phyloP scores from a whole-genome alignment of 2,113 vertebrate species.

The Labeo catla region DNA sequence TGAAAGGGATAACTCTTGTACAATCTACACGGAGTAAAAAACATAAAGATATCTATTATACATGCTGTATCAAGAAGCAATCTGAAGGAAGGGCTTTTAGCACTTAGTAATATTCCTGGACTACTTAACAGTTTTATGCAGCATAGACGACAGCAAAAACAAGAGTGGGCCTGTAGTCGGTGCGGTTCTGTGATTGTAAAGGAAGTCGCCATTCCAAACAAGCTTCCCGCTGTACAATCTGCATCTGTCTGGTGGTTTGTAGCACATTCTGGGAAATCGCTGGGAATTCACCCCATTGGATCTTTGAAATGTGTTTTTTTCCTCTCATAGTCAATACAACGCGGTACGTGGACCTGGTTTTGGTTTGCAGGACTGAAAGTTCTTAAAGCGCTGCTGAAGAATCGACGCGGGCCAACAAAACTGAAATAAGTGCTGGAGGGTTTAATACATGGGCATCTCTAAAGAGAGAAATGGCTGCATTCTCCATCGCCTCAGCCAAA shows the following conservation, averaged over 20 bases:
- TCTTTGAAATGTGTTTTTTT: neutral
- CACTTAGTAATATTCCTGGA: conserved; percentile 39
- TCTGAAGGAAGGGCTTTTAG: conserved; percentile 30
- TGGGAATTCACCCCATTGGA: neutral
- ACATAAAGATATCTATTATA: conserved; percentile 69
- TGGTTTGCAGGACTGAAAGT: neutral
- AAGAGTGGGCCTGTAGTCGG: neutral
- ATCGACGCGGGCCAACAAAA: neutral
- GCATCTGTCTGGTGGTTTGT: conserved; percentile 29
- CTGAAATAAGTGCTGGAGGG: conserved; percentile 44
- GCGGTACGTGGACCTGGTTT: neutral
- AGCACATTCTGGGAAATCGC: conserved; percentile 13
- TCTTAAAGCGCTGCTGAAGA: neutral
- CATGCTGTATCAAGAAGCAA: conserved; percentile 58
- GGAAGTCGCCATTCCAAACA: neutral
- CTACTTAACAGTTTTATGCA: conserved; percentile 43
- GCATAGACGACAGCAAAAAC: neutral
- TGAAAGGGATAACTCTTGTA: conserved; percentile 72
- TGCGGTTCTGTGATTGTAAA: conserved; percentile 26
- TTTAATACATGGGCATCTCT: conserved; percentile 19
- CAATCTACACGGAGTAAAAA: conserved; percentile 71
- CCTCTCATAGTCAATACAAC: conserved; percentile 2
- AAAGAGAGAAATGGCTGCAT: conserved; percentile 8
- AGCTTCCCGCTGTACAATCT: conserved; percentile 29
- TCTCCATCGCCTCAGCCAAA: neutral